Base-by-base conservation (phyloP, 2,797 vertebrate genomes). In the Sebastolobus altivelis region DNA sequence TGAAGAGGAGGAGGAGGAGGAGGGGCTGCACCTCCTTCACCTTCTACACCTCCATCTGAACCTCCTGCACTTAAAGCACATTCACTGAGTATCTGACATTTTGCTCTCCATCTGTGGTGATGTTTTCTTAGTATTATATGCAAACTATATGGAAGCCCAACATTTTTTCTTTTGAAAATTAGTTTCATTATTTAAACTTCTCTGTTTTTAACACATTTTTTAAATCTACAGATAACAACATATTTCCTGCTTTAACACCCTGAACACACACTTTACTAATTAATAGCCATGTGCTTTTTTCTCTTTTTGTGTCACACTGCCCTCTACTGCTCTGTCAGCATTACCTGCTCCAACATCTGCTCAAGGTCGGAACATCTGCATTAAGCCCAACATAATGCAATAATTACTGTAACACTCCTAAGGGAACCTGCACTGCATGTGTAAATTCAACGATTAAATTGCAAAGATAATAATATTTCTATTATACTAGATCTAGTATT, bases 11-110 rank as follows among this genome's bases (percentile, higher is more conserved):
- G 25, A 58, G 22, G 74, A 22, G 76, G 60, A 59, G 79, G 79
- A 76, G 87, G 79, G 76, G 80, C 76, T 82, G 87, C 84, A 62
- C 70, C 73, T 85, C 49, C 65, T 46, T 73, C 85, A 77, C 77
- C 75, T 74, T 52, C 80, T 67, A 62, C 80, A 81, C 73, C 76
- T 86, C 67, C 68, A 65, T 38, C 38, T 77, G 38, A 60, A 78
- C 46, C 37, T 68, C 13, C 68, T 70, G 58, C 69, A 20, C 27
- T 49, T 49, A 33, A 52, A 35, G 10, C 63, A 8, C 22, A 2
- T 27, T 75, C 22, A 40, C 8, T 9, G 20, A 54, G 22, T 11
- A 43, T 31, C 7, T 43, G 37, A 31, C 40, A 22, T 16, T 5
- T 70, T 1, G 4, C 29, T 27, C 43, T 11, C 6, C 55, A 18